Evolutionary conservation across 2,797 vertebrate species (phyloP).

Genomic region (Tenualosa thibaudeaui): DNA sequence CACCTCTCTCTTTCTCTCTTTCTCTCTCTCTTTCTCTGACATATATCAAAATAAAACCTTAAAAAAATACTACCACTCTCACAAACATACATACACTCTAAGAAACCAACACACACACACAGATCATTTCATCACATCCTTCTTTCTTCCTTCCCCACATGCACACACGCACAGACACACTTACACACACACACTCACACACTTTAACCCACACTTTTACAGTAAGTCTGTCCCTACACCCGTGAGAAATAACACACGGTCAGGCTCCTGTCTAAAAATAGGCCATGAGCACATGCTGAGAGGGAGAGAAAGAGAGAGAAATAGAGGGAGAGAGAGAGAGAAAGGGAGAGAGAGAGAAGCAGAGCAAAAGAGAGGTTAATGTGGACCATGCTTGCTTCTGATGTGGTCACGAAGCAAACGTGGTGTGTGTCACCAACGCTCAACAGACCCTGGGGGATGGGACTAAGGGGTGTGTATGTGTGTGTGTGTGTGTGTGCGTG

Average conservation of each 20-base stretch:
- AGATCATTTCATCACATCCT: constrained; percentile 6
- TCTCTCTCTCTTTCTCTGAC: not conserved
- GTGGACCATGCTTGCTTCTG: constrained; percentile 63
- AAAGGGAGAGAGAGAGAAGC: constrained; percentile 47
- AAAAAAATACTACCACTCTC: no score
- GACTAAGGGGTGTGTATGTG: constrained; percentile 25
- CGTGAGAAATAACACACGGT: constrained; percentile 62
- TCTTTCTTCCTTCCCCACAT: not conserved
- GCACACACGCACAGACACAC: not conserved
- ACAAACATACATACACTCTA: not conserved
- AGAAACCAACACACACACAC: constrained; percentile 15
- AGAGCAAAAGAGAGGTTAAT: constrained; percentile 66
- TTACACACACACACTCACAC: constrained; percentile 39
- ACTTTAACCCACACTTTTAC: constrained; percentile 50
- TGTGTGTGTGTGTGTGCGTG: constrained; percentile 32
- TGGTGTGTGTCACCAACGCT: constrained; percentile 49
- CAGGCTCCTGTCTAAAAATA: constrained; percentile 49
- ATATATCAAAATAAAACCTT: not conserved
- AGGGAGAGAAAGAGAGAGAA: constrained; percentile 49
- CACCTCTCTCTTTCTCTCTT: not conserved
- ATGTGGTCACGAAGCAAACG: constrained; percentile 56
- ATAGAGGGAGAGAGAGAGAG: constrained; percentile 48
- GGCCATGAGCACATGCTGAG: constrained; percentile 41
- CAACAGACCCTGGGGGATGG: constrained; percentile 26
- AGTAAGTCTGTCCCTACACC: constrained; percentile 58